A percentile compares a stretch with the other conserved stretches of the same genome.
phyloP scores from a whole-genome alignment of 2,888 invertebrate species.

The Dryocosmus kuriphilus region DNA sequence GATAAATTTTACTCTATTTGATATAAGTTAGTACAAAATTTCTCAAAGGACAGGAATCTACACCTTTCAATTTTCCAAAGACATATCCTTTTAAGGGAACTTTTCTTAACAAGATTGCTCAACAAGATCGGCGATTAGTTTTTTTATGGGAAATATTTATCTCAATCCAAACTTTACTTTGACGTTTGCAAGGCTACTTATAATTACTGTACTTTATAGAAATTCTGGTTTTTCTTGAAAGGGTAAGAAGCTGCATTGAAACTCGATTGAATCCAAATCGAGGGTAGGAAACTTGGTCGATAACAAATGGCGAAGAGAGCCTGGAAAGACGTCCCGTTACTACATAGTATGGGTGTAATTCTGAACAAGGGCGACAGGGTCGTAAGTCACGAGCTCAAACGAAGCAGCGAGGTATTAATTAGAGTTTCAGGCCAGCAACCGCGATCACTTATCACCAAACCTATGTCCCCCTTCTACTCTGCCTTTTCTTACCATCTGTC shows the following conservation, averaged over 20 bases:
- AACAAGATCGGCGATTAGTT: not conserved
- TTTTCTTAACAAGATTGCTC: not conserved
- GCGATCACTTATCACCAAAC: conserved; percentile 76
- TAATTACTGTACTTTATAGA: not conserved
- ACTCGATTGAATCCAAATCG: conserved; percentile 56
- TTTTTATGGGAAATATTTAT: not conserved
- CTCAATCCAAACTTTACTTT: not conserved
- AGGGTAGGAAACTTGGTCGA: conserved; percentile 64
- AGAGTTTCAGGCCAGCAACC: conserved; percentile 74
- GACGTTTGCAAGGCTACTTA: not conserved
- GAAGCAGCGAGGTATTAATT: conserved; percentile 77
- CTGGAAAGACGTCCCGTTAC: conserved; percentile 66
- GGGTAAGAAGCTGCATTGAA: conserved; percentile 52
- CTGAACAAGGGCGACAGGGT: conserved; percentile 69
- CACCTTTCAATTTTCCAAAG: not conserved
- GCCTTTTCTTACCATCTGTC: conserved; percentile 66
- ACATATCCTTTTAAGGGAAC: not conserved
- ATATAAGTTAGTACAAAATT: not conserved
- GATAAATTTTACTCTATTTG: no score
- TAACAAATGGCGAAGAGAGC: conserved; percentile 72
- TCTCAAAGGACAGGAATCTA: not conserved
- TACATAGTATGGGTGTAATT: conserved; percentile 71
- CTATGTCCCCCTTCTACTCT: conserved; percentile 41
- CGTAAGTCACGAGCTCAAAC: conserved; percentile 77
- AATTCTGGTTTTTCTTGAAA: conserved; percentile 8